Percentiles rank a stretch among this genome's conserved stretches.
Evolutionary conservation across 2,888 invertebrate species (phyloP).

Genomic region (Busseola fusca): DNA sequence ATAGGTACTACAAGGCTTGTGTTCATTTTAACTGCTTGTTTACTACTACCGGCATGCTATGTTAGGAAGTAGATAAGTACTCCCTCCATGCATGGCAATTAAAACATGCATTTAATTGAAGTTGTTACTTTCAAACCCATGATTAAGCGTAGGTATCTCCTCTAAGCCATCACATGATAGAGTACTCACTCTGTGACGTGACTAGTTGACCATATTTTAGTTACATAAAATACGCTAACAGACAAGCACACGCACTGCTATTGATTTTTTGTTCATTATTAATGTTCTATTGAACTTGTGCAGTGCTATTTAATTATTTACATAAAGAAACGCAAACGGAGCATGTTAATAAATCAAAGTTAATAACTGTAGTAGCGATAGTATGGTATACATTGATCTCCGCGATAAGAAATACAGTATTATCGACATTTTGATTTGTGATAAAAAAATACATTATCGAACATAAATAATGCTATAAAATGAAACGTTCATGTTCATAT

Average conservation of each 20-base stretch:
- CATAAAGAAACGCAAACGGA: constrained; percentile 32
- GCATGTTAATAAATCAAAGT: constrained; percentile 56
- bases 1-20: background rate
- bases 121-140: background rate
- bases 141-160: background rate
- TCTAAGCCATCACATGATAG: constrained; percentile 16
- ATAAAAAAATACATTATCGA: constrained; percentile 62
- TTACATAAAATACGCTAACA: constrained; percentile 34
- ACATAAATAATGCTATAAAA: constrained; percentile 60
- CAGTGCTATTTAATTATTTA: constrained; percentile 12
- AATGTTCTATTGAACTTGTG: background rate
- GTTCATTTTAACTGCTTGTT: background rate
- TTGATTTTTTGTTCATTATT: background rate
- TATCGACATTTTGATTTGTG: constrained; percentile 63
- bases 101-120: constrained; percentile 5
- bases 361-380: constrained; percentile 50
- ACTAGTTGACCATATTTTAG: constrained; percentile 7
- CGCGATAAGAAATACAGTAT: constrained; percentile 61
- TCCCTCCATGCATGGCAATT: background rate
- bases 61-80: background rate
- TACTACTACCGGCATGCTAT: background rate
- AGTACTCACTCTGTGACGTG: constrained; percentile 12
- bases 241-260: constrained; percentile 11
- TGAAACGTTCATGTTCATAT: constrained; percentile 44
- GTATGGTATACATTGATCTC: constrained; percentile 47